A percentile compares a stretch with the other conserved stretches of the same genome.
Evolutionary conservation across 2,113 vertebrate species (phyloP).

Genomic region (Anoura caudifer): DNA sequence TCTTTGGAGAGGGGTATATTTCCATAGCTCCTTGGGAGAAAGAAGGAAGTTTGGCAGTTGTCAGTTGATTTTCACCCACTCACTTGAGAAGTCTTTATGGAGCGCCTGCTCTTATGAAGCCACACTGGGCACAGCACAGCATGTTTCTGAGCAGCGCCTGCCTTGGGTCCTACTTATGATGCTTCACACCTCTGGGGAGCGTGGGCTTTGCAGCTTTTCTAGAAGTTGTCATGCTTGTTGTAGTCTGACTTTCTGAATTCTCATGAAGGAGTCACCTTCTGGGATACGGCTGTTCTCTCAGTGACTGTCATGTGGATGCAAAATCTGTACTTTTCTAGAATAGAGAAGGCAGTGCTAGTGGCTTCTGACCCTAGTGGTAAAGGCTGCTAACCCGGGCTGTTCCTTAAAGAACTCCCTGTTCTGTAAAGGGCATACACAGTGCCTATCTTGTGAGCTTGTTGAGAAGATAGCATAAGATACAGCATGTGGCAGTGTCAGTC

Average conservation of each 20-base stretch:
- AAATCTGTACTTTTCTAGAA: neutral
- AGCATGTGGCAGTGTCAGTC: neutral
- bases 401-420: neutral
- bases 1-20: neutral
- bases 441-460: neutral
- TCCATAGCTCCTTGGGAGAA: neutral
- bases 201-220: neutral
- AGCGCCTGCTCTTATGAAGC: neutral
- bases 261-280: neutral
- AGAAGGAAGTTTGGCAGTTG: neutral
- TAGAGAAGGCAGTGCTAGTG: rapidly evolving
- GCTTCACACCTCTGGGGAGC: neutral
- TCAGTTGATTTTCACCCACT: neutral
- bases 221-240: neutral
- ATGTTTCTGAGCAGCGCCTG: neutral
- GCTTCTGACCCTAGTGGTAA: neutral
- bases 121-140: neutral
- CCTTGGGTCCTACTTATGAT: neutral
- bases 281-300: too few species aligned
- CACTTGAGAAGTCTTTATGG: neutral
- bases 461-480: neutral
- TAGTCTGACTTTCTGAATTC: neutral
- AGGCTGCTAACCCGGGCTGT: too few species aligned
- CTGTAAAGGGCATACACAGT: too few species aligned
- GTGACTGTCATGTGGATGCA: neutral